A percentile compares a stretch with the other conserved stretches of the same genome.
These are phyloP conservation scores for Takifugu rubripes DNA, from an alignment of 2,797 vertebrate genomes.

Conservation along the genomic window DNA sequence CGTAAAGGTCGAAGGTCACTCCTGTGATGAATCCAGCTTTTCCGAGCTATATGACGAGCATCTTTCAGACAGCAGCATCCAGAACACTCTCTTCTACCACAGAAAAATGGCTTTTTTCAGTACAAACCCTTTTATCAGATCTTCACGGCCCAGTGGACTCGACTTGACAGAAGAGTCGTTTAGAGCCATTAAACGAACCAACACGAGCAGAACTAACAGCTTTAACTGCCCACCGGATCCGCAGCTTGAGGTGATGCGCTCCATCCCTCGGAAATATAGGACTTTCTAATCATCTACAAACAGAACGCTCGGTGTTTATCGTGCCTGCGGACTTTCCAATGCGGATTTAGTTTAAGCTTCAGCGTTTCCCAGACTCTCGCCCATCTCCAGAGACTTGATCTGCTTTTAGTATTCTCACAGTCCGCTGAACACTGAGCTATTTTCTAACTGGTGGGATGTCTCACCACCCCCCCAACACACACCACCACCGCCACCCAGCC, in stretches of 20 bases:
- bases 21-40: no score
- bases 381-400: conserved; percentile 9
- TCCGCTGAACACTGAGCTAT: conserved; percentile 19
- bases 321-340: no score
- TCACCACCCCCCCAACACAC: neutral
- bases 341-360: conserved; percentile 1
- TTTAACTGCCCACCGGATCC: neutral
- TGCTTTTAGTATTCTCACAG: conserved; percentile 23
- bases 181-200: neutral
- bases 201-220: neutral
- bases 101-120: conserved; percentile 7
- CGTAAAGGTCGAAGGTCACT: conserved; percentile 24
- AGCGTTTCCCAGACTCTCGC: neutral
- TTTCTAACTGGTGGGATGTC: conserved; percentile 21
- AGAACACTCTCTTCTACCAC: conserved; percentile 4
- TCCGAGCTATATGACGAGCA: conserved; percentile 5
- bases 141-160: neutral
- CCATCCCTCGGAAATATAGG: neutral
- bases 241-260: neutral
- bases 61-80: conserved; percentile 7
- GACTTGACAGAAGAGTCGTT: conserved; percentile 1
- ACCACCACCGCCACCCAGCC: conserved; percentile 11
- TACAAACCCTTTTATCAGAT: neutral
- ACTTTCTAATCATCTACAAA: neutral
- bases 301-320: no score